phyloP scores from a whole-genome alignment of 2,113 vertebrate genomes.

The Bufo gargarizans region DNA sequence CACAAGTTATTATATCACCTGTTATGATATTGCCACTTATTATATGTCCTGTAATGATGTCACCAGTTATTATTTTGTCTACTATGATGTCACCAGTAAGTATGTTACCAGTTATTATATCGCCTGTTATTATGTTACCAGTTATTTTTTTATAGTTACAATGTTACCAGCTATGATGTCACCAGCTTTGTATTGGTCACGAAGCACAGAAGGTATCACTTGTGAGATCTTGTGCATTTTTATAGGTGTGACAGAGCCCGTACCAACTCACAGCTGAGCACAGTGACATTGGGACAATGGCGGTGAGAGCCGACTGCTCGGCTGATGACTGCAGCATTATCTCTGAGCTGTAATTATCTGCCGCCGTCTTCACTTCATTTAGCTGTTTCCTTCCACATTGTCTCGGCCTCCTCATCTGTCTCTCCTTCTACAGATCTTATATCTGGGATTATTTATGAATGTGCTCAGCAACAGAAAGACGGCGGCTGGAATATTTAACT shows the following conservation, averaged over 20 bases:
- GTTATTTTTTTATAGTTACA: neutral
- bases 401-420: neutral
- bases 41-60: no score
- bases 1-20: no score
- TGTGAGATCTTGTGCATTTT: neutral
- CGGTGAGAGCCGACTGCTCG: neutral
- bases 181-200: neutral
- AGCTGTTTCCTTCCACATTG: neutral
- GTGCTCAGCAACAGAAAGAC: neutral
- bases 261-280: neutral
- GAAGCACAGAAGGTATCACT: no score
- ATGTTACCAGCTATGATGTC: neutral
- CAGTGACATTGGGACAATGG: neutral
- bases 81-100: neutral
- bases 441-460: neutral
- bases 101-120: neutral
- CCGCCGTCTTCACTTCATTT: neutral
- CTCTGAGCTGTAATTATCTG: neutral
- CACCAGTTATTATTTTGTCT: neutral
- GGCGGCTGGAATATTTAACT: neutral
- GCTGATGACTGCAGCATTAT: neutral
- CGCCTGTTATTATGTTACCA: no score
- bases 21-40: no score
- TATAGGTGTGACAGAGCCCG: neutral
- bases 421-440: neutral